Evolutionary conservation across 2,797 vertebrate genomes (phyloP).

Genomic region (Xenopus petersii): DNA sequence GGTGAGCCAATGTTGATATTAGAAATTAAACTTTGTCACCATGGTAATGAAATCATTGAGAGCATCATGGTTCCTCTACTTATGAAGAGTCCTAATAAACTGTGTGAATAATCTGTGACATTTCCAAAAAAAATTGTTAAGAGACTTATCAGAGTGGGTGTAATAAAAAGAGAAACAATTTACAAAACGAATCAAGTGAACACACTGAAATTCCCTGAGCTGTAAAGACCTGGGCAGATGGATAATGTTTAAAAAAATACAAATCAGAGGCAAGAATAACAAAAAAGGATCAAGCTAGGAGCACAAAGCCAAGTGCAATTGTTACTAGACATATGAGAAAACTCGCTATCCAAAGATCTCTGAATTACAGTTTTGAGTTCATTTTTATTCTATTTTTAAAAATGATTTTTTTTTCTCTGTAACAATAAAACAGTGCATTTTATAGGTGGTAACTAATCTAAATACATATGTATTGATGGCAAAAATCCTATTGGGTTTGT

Average conservation of each 20-base stretch:
- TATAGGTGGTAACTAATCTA: no score
- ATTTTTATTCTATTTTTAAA: no score
- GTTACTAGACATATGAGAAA: no score
- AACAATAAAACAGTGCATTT: no score
- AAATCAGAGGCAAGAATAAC: no score
- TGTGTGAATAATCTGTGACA: slow-evolving; percentile 54
- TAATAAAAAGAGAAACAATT: slow-evolving; percentile 42
- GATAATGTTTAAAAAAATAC: neutral
- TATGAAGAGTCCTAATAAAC: slow-evolving; percentile 49
- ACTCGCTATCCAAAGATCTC: no score
- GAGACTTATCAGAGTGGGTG: slow-evolving; percentile 44
- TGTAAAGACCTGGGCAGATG: slow-evolving; percentile 4
- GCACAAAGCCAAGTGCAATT: no score
- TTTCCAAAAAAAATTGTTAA: slow-evolving; percentile 29
- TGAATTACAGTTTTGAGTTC: no score
- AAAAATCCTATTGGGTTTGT: no score
- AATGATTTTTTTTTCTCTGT: no score
- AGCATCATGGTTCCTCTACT: slow-evolving; percentile 29
- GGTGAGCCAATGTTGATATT: slow-evolving; percentile 32
- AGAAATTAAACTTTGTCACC: slow-evolving; percentile 37
- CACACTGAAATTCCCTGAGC: slow-evolving; percentile 24
- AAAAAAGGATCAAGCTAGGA: no score
- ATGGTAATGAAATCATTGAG: slow-evolving; percentile 37
- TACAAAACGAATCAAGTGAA: slow-evolving; percentile 43
- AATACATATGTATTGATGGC: no score